phyloP scores from a whole-genome alignment of 2,888 invertebrate species.

The Mythimna impura region DNA sequence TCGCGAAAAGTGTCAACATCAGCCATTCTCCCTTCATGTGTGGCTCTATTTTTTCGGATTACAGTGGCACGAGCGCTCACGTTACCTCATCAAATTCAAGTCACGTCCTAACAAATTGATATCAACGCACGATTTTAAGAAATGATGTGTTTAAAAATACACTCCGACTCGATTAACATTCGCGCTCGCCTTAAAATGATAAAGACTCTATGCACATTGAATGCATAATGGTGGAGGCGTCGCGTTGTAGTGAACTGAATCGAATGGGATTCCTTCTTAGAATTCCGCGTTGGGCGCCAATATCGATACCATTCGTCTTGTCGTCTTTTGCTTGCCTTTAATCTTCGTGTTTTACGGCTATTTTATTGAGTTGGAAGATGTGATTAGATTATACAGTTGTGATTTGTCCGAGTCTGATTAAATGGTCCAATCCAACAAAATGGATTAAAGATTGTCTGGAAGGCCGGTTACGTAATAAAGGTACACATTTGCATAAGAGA shows the following conservation, averaged over 20 bases:
- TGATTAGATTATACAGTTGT: constrained; percentile 43
- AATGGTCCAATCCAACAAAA: constrained; percentile 32
- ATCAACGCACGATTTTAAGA: constrained; percentile 84
- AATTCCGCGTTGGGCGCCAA: constrained; percentile 66
- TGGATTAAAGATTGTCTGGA: constrained; percentile 39
- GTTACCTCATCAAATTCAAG: constrained; percentile 72
- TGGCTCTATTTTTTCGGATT: constrained; percentile 42
- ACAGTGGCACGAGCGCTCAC: constrained; percentile 66
- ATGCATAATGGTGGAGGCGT: constrained; percentile 69
- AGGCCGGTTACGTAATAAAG: constrained; percentile 37
- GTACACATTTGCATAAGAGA: constrained; percentile 30
- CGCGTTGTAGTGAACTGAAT: constrained; percentile 53
- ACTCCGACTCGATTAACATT: constrained; percentile 77
- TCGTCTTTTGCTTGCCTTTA: constrained; percentile 52
- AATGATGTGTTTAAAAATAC: constrained; percentile 82
- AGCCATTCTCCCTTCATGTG: constrained; percentile 33
- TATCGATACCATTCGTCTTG: constrained; percentile 57
- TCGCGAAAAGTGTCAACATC: constrained; percentile 22
- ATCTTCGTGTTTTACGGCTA: constrained; percentile 44
- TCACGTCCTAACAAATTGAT: constrained; percentile 83
- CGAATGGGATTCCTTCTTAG: constrained; percentile 64
- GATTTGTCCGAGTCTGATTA: constrained; percentile 37
- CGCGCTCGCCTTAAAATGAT: constrained; percentile 76
- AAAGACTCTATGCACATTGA: constrained; percentile 71
- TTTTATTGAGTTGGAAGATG: constrained; percentile 47